These are phyloP conservation scores for Bombus sylvicola DNA, from an alignment of 1,140 invertebrate species.

Conservation along the genomic window DNA sequence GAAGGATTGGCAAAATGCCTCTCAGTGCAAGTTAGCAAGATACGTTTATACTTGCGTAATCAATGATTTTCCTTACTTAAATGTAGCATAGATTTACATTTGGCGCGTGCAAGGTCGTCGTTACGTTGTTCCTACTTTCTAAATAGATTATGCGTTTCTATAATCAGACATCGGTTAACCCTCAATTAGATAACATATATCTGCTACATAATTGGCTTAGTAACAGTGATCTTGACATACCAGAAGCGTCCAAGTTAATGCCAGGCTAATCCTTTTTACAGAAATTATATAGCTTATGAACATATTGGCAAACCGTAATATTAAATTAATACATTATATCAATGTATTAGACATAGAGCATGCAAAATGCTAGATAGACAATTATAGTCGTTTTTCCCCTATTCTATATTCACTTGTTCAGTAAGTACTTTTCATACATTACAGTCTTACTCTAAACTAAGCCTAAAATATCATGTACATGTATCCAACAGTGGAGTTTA, in stretches of 20 bases:
- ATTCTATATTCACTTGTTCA: neutral
- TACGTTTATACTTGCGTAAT: conserved; percentile 1
- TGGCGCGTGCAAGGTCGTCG: neutral
- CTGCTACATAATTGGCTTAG: neutral
- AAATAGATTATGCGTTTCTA: conserved; percentile 13
- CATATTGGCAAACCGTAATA: neutral
- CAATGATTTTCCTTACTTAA: neutral
- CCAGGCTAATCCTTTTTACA: neutral
- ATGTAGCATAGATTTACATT: neutral
- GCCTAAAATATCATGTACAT: neutral
- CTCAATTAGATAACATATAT: neutral
- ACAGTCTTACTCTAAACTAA: too few relatives aligned
- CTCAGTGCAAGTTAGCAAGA: neutral
- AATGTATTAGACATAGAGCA: too few relatives aligned
- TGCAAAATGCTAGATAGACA: neutral
- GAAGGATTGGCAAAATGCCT: conserved; percentile 38
- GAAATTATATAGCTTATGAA: neutral
- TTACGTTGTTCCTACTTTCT: neutral
- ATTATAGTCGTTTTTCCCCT: neutral
- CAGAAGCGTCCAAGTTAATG: neutral
- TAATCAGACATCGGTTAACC: neutral
- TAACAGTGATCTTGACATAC: neutral
- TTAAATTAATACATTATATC: neutral
- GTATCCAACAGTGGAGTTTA: neutral
- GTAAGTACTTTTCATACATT: neutral